Evolutionary conservation across 2,113 vertebrate genomes (phyloP).

Genomic region (Brachionichthys hirsutus): DNA sequence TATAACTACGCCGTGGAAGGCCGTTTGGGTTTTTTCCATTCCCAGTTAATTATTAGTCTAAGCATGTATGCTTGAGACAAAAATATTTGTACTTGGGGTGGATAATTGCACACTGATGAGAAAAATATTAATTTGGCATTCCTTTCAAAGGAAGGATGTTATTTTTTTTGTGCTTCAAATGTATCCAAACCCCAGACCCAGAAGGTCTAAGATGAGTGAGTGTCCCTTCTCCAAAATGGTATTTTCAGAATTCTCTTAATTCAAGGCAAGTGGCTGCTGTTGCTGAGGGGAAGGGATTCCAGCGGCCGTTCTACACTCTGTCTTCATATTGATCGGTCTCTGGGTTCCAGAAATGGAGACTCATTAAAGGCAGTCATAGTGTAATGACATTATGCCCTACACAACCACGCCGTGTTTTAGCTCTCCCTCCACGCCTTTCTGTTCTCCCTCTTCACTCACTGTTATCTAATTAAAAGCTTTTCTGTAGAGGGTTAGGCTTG

Average conservation of each 20-base stretch:
- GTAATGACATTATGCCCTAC: conserved; percentile 55
- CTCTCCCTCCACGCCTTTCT: conserved; percentile 40
- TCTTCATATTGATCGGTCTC: conserved; percentile 58
- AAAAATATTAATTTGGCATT: neutral
- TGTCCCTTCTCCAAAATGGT: conserved; percentile 34
- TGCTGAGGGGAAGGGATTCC: conserved; percentile 43
- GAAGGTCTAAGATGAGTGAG: neutral
- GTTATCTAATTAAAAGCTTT: conserved; percentile 68
- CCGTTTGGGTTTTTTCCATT: neutral
- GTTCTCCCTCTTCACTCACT: conserved; percentile 27
- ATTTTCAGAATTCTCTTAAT: conserved; percentile 59
- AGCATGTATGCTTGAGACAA: neutral
- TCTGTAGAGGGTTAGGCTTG: conserved; percentile 42
- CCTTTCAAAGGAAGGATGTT: conserved; percentile 4
- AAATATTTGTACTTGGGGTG: conserved; percentile 15
- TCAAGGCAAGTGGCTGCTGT: conserved; percentile 36
- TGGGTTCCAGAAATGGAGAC: conserved; percentile 53
- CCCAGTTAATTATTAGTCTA: conserved; percentile 27
- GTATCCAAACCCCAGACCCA: neutral
- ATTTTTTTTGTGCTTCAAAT: neutral
- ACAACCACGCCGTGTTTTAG: conserved; percentile 22
- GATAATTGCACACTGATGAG: conserved; percentile 4
- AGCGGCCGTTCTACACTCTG: conserved; percentile 38
- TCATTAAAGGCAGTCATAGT: conserved; percentile 54
- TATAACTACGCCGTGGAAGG: conserved; percentile 4